A percentile compares a stretch with the other conserved stretches of the same genome.
Conservation (phyloP, 2,888 invertebrate species). For the Drosophila buzzatii region DNA sequence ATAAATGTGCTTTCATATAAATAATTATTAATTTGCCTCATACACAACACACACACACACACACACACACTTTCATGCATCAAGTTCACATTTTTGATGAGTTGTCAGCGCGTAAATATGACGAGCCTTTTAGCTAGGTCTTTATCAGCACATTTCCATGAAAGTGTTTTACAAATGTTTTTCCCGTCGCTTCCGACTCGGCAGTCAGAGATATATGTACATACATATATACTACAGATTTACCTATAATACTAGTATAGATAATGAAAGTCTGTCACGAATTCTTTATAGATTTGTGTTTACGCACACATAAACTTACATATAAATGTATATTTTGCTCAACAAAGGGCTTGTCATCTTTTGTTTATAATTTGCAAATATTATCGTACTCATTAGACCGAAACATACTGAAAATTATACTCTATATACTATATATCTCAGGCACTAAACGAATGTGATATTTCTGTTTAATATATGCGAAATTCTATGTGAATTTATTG, state of each 20-base stretch:
- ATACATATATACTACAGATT: background rate
- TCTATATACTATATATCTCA: background rate
- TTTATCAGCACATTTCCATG: conserved; percentile 49
- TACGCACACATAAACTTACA: background rate
- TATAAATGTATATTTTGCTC: background rate
- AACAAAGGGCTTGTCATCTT: conserved; percentile 60
- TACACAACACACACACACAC: background rate
- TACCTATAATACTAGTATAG: conserved; percentile 25
- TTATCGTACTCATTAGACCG: conserved; percentile 51
- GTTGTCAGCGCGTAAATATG: conserved; percentile 15
- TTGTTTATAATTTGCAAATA: conserved; percentile 34
- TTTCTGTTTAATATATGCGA: background rate
- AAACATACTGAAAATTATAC: conserved; percentile 40
- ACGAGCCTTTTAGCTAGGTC: conserved; percentile 57
- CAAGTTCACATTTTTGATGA: conserved; percentile 11
- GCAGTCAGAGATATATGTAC: conserved; percentile 9
- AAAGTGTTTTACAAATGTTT: conserved; percentile 39
- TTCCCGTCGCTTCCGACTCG: conserved; percentile 49
- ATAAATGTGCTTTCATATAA: conserved; percentile 4
- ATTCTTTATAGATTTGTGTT: conserved; percentile 27
- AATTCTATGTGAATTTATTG: conserved; percentile 18
- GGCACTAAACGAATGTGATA: conserved; percentile 14
- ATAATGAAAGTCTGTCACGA: conserved; percentile 59
- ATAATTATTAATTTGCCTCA: conserved; percentile 2
- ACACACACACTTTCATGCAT: background rate